These are phyloP conservation scores for Coregonus clupeaformis DNA, from an alignment of 2,113 vertebrate species.

Conservation along the genomic window DNA sequence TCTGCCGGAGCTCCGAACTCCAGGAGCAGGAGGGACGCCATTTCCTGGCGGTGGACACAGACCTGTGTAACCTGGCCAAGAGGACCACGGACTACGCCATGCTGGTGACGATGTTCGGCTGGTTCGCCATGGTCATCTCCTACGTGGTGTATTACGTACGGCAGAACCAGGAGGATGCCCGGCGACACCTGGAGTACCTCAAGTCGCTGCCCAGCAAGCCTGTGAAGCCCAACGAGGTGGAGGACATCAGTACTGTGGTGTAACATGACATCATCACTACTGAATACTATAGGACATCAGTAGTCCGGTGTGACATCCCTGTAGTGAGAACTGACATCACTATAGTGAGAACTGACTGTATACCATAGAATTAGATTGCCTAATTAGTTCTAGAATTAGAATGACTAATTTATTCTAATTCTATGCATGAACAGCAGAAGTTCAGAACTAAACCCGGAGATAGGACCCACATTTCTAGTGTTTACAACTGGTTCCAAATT, in stretches of 20 bases:
- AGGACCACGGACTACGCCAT: slow-evolving; percentile 98
- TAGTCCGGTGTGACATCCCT: neutral
- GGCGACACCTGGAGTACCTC: slow-evolving; percentile 98
- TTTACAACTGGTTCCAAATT: slow-evolving; percentile 21
- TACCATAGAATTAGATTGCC: no score
- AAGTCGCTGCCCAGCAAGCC: slow-evolving; percentile 99
- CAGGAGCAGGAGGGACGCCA: slow-evolving; percentile 88
- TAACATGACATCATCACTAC: no score
- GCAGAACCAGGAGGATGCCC: slow-evolving; percentile 97
- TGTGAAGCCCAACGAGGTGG: slow-evolving; percentile 93
- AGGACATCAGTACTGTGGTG: slow-evolving; percentile 76
- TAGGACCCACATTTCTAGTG: slow-evolving; percentile 41
- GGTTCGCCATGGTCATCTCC: slow-evolving; percentile 99
- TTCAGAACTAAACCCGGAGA: slow-evolving; percentile 13
- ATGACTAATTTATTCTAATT: no score
- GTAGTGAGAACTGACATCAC: no score
- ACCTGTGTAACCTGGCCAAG: slow-evolving; percentile 95
- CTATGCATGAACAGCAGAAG: slow-evolving; percentile 31
- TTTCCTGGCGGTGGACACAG: slow-evolving; percentile 87
- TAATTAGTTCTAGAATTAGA: no score
- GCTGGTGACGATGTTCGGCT: slow-evolving; percentile 99
- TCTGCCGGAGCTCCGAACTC: slow-evolving; percentile 92
- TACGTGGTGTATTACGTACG: slow-evolving; percentile 98
- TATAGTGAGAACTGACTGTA: no score
- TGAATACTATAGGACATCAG: slow-evolving; percentile 1